Base-by-base conservation (phyloP, 2,113 vertebrate genomes). In the Carlito syrichta region DNA sequence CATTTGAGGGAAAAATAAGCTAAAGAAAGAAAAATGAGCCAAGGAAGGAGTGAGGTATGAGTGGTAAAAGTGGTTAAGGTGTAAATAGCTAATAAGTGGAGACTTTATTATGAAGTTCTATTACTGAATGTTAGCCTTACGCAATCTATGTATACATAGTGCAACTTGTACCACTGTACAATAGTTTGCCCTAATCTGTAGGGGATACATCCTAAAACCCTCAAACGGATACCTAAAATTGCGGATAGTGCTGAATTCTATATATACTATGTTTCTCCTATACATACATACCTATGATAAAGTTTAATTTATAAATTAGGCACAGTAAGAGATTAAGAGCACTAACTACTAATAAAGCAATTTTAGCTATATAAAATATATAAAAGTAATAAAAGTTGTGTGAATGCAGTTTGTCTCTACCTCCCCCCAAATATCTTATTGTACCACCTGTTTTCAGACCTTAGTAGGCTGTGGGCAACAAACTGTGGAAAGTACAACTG, bases 1-100 rank as follows among this genome's bases (percentile, higher is more conserved):
- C 62, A 19, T 94, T 93, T 90, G 78, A 56, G 91, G 43, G 54
- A 54, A 50, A 96, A 92, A 76, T 38, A 84, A 71, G 45, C 10
- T 69, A 83, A 89, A 32, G 32, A 54, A 48, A 58, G 66, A 96
- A 19, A 66, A 60, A n/a, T n/a, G n/a, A n/a, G n/a, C n/a, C n/a
- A n/a, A 84, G 45, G 27, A 91, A 85, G 54, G 45, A 35, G 20
- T 56, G 13, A 38, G 22, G 13, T 92, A 27, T 89, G n/a, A n/a
- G 4, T 79, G 38, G 54, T n/a, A n/a, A n/a, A n/a, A n/a, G n/a
- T n/a, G 81, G 19, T 82, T 81, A 83, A 77, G 16, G 27, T 71
- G 6, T 92, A 71, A 87, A 63, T 74, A 76, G 23, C 52, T 86
- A 83, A 2, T 94, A 54, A 93, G 27, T 83, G 27, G 27, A 93